Evolutionary conservation across 2,797 vertebrate genomes (phyloP).

Genomic region (Alosa sapidissima): DNA sequence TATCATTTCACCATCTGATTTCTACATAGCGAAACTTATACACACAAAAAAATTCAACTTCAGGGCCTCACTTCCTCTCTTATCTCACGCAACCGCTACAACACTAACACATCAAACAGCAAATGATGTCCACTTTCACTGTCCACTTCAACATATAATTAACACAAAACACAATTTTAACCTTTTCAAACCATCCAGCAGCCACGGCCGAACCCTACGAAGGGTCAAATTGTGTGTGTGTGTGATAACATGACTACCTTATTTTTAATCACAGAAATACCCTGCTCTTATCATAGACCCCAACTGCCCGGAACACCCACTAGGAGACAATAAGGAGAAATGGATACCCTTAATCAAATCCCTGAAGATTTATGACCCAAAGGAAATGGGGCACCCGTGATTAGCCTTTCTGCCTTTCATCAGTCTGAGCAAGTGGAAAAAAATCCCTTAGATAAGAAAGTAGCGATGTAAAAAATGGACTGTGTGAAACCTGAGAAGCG

Average conservation of each 20-base stretch:
- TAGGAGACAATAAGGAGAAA: conserved; percentile 1
- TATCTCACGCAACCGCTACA: not conserved
- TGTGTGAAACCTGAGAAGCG: not conserved
- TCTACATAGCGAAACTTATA: not conserved
- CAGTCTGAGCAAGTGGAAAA: not conserved
- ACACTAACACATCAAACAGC: not conserved
- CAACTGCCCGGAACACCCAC: not conserved
- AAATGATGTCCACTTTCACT: too few species aligned
- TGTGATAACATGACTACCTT: not conserved
- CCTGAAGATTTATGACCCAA: not conserved
- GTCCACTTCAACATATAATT: not conserved
- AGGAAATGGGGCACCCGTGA: not conserved
- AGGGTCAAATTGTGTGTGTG: not conserved
- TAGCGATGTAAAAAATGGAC: not conserved
- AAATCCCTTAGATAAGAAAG: not conserved
- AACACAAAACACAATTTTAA: not conserved
- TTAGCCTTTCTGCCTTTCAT: not conserved
- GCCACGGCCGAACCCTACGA: not conserved
- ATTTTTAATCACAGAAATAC: not conserved
- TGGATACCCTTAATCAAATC: not conserved
- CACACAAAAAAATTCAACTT: not conserved
- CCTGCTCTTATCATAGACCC: not conserved
- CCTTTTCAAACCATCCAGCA: not conserved
- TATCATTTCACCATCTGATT: not conserved
- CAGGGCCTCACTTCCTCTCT: not conserved